Percentiles rank a stretch among this genome's conserved stretches.
Evolutionary conservation across 2,888 invertebrate species (phyloP).

Genomic region (Pandemis corylana): DNA sequence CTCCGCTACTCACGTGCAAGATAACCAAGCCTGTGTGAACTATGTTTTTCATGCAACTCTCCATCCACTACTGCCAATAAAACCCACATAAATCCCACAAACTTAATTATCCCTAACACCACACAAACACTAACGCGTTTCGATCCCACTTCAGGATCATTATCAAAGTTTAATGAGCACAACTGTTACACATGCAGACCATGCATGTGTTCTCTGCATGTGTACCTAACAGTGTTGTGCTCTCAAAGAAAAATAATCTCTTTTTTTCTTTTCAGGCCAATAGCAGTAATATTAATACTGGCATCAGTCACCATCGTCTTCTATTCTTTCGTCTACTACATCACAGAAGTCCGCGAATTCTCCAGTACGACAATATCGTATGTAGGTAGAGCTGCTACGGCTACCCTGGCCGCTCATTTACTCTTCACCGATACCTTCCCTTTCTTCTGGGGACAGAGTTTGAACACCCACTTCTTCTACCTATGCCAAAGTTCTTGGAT

Average conservation of each 20-base stretch:
- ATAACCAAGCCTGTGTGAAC: no score
- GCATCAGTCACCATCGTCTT: slow-evolving; percentile 17
- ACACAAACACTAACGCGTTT: no score
- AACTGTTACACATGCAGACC: no score
- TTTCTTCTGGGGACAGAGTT: slow-evolving; percentile 20
- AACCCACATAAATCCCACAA: no score
- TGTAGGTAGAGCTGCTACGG: slow-evolving; percentile 35
- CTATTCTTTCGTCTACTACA: slow-evolving; percentile 19
- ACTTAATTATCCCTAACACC: no score
- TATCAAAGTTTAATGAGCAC: no score
- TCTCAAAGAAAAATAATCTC: neutral
- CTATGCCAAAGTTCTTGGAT: slow-evolving; percentile 38
- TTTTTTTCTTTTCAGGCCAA: slow-evolving; percentile 39
- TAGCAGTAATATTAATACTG: slow-evolving; percentile 32
- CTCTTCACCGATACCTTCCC: slow-evolving; percentile 36
- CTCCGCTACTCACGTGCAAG: no score
- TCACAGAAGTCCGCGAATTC: slow-evolving; percentile 22
- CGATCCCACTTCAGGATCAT: no score
- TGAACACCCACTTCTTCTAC: slow-evolving; percentile 33
- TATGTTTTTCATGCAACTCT: no score
- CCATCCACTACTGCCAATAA: no score
- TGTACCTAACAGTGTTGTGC: no score
- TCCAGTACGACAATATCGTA: neutral
- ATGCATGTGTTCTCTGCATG: no score
- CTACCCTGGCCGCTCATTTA: slow-evolving; percentile 31